Base-by-base conservation (phyloP, 2,797 vertebrate genomes). In the Acipenser transmontanus region DNA sequence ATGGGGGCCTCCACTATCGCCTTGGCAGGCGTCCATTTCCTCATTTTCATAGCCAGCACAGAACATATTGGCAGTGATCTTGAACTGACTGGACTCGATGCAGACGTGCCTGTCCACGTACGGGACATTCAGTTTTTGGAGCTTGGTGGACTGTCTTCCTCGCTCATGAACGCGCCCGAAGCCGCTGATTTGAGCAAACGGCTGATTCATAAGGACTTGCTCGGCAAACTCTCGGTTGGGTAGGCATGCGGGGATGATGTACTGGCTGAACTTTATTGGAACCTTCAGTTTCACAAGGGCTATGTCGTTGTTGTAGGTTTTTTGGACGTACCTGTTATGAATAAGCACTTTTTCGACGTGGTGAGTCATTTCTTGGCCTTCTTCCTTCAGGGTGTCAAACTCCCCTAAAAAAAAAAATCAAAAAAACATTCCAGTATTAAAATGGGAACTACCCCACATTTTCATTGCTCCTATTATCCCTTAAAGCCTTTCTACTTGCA, bases 1-100 rank as follows among this genome's bases (percentile, higher is more conserved):
- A 0, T 99, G 97, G 0, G 97, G 97, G 0, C 97, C 97, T 0
- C 97, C 97, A 0, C 94, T 97, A 83, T 99, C 97, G 0, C 97
- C 97, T 71, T 97, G 91, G 64, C 97, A 99, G 1, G 97, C 90
- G 0, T 98, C 97, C 48, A 91, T 92, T 0, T 77, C 6, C 1
- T 73, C 74, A 0, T 70, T 59, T 2, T 91, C 80, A 0, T 95
- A 98, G 65, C 96, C 96, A 0, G 97, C 96, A 0, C 97, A 99
- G 82, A 99, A 98, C 97, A 98, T 98, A 69, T 87, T 90, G 7
- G 69, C 10, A 0, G 91, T 85, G 76, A 99, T 91, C 0, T 8
- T 70, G 20, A 91, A 84, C 7, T 70, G 68, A 17, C 89, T 96
- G 61, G 96, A 97, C 7, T 94, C 88, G 0, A 91, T 86, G 80